A percentile compares a stretch with the other conserved stretches of the same genome.
Conservation (phyloP, 1,140 invertebrate species). For the Pararge aegeria region DNA sequence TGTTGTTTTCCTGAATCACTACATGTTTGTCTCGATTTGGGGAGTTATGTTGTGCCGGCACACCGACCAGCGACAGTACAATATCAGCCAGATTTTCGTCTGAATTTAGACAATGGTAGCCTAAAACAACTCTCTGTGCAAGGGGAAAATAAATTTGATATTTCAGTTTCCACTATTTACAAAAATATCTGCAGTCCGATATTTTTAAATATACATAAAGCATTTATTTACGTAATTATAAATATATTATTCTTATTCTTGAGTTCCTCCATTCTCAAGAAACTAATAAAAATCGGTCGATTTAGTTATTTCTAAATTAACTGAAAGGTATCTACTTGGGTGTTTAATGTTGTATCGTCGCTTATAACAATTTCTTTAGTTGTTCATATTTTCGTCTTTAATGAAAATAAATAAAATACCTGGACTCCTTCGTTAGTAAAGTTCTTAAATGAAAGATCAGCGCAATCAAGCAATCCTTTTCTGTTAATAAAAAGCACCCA, state of each 20-base stretch:
- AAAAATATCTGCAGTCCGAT: too few relatives aligned
- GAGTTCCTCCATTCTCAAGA: too few relatives aligned
- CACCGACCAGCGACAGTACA: slow-evolving; percentile 45
- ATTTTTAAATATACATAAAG: too few relatives aligned
- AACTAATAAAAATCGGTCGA: too few relatives aligned
- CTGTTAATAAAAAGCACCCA: slow-evolving; percentile 68
- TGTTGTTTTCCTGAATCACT: slow-evolving; percentile 41
- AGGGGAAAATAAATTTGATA: background rate
- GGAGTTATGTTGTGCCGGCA: slow-evolving; percentile 59
- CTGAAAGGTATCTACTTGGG: too few relatives aligned
- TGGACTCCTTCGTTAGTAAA: slow-evolving; percentile 58
- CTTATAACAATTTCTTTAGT: too few relatives aligned
- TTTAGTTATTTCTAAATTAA: too few relatives aligned
- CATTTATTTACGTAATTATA: too few relatives aligned
- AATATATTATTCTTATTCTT: too few relatives aligned
- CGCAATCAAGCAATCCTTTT: slow-evolving; percentile 43
- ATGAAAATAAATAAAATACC: slow-evolving; percentile 31
- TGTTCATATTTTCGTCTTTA: too few relatives aligned
- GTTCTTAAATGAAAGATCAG: slow-evolving; percentile 41
- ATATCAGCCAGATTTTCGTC: slow-evolving; percentile 38
- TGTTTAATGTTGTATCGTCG: too few relatives aligned
- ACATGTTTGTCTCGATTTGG: slow-evolving; percentile 51
- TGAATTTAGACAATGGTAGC: slow-evolving; percentile 52
- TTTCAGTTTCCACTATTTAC: too few relatives aligned
- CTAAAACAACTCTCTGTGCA: slow-evolving; percentile 50